Evolutionary conservation across 2,113 vertebrate species (phyloP), one percentile per base, ranked within the genome.

Genomic region (Neoarius graeffei): DNA sequence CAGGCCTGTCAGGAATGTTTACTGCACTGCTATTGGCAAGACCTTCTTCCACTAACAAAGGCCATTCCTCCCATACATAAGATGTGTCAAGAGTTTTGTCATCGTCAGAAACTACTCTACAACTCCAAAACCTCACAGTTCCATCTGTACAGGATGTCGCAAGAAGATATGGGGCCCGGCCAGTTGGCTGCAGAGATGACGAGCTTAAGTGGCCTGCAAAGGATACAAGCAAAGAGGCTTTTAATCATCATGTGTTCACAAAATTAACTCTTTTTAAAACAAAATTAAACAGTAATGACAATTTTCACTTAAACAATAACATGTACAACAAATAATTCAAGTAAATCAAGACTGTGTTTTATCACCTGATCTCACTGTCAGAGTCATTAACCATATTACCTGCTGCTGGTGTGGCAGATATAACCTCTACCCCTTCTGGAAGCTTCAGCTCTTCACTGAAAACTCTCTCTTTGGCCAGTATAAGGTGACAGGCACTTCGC

Each of bases 1-100:
- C 23, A 71, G 97, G 97, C 66, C 89, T 95, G 83, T 98, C 98
- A 57, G 95, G 95, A 76, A 99, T 92, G 42, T 59, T 95, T 89
- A 99, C 92, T 81, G 95, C 94, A 81, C 98, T 99, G 92, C 94
- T 96, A 85, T 59, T 97, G 87, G 95, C 92, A 91, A 96, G 91
- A 59, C 95, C 97, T 81, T 97, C 97, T 92, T 98, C 97, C 92
- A 99, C 97, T 20, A 98, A 90, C 42, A 99, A 93, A 20, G 97
- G 96, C 98, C 98, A 99, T 91, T 99, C 97, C 92, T 99, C 97
- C 98, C 98, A 99, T 7, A 96, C n/a, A 50, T 98, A 99, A 0
- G 94, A 90, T 27, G 91, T 84, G 62, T 90, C 88, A 7, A 90
- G 80, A 71, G 91, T 85, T 69, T 6, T 50, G 6, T 87, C 88